Conservation (phyloP, 2,113 vertebrate genomes). For the Vidua chalybeata region DNA sequence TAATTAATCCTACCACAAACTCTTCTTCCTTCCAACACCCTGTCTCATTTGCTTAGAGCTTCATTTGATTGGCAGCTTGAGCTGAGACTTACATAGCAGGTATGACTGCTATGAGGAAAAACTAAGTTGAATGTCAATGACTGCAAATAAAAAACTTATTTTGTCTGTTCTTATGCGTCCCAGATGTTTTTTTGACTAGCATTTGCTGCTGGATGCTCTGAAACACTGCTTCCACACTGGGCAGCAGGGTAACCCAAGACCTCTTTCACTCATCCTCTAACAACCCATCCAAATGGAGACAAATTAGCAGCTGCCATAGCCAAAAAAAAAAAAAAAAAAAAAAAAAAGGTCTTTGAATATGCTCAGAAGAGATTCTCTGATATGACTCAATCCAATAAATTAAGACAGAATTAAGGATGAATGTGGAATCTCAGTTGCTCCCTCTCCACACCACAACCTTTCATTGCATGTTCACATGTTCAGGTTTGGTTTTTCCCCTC, state of each 20-base stretch:
- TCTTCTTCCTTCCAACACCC: background rate
- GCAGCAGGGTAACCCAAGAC: background rate
- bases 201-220: background rate
- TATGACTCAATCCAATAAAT: background rate
- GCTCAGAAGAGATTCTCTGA: background rate
- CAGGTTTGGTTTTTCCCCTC: background rate
- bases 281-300: background rate
- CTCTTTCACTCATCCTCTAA: background rate
- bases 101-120: background rate
- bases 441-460: background rate
- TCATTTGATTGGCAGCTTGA: background rate
- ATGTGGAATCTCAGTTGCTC: background rate
- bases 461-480: background rate
- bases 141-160: background rate
- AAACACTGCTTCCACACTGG: background rate
- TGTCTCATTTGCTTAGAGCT: background rate
- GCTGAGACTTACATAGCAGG: background rate
- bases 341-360: background rate
- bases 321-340: background rate
- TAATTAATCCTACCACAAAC: slow-evolving; percentile 32
- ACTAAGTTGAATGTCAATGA: background rate
- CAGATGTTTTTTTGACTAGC: background rate
- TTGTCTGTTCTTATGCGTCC: background rate
- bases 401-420: background rate
- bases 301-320: background rate